Percentiles rank a stretch among this genome's conserved stretches.
Conservation (phyloP, 2,797 vertebrate genomes). For the Rhincodon typus region DNA sequence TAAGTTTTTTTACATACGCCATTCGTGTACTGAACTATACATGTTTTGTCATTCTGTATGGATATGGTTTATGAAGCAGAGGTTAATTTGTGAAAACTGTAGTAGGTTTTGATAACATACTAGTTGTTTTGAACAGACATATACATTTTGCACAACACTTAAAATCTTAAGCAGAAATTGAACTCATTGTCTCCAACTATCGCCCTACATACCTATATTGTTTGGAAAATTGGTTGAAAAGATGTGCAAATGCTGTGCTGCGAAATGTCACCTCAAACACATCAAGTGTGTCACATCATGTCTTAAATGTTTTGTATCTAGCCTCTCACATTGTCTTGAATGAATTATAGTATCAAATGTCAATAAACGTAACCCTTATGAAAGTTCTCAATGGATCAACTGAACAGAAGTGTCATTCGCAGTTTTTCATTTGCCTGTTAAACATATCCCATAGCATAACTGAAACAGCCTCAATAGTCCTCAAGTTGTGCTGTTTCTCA, state of each 20-base stretch:
- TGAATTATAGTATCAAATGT: neutral
- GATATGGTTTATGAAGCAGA: neutral
- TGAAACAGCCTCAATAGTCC: neutral
- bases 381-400: neutral
- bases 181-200: neutral
- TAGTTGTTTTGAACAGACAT: neutral
- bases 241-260: neutral
- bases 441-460: neutral
- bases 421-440: neutral
- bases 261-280: neutral
- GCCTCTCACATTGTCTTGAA: no score
- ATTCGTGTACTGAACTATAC: neutral
- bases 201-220: neutral
- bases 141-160: neutral
- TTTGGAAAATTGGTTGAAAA: neutral
- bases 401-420: neutral
- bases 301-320: no score
- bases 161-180: neutral
- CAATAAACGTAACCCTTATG: neutral
- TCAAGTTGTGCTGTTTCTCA: neutral
- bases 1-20: neutral
- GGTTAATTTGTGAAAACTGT: neutral
- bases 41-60: neutral
- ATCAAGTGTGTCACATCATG: neutral
- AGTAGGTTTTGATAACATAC: neutral